These are phyloP conservation scores for Nesoenas mayeri DNA, from an alignment of 2,113 vertebrate genomes.

Conservation along the genomic window DNA sequence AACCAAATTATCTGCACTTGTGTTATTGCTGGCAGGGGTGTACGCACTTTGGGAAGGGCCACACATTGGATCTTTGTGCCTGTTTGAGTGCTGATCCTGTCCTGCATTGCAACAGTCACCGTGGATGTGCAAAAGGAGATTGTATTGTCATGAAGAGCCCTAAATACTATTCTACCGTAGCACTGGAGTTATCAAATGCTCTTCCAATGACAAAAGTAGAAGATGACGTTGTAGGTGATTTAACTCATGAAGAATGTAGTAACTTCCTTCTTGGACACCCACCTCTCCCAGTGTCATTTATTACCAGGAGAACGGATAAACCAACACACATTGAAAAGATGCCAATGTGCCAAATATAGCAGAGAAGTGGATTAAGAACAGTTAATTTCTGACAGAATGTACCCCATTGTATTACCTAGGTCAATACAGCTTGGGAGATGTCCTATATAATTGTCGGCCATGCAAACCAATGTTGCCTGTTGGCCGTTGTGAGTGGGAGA, in stretches of 20 bases:
- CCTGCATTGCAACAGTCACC: too few relatives aligned
- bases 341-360: neutral
- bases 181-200: neutral
- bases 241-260: neutral
- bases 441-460: slow-evolving; percentile 46
- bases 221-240: too few relatives aligned
- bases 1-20: too few relatives aligned
- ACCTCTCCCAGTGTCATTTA: neutral
- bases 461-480: neutral
- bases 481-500: neutral
- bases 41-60: too few relatives aligned
- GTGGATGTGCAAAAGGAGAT: too few relatives aligned
- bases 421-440: slow-evolving; percentile 52
- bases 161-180: too few relatives aligned
- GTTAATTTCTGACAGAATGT: slow-evolving; percentile 45
- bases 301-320: neutral
- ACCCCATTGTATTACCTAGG: slow-evolving; percentile 49
- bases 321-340: neutral
- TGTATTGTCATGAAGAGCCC: too few relatives aligned
- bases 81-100: too few relatives aligned
- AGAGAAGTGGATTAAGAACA: slow-evolving; percentile 35
- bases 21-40: too few relatives aligned
- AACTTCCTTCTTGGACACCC: neutral
- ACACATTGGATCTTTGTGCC: too few relatives aligned
- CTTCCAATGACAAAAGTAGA: neutral